A percentile compares a stretch with the other conserved stretches of the same genome.
These are phyloP conservation scores for Phalacrocorax pelagicus DNA, from an alignment of 2,113 vertebrate genomes.

Conservation along the genomic window DNA sequence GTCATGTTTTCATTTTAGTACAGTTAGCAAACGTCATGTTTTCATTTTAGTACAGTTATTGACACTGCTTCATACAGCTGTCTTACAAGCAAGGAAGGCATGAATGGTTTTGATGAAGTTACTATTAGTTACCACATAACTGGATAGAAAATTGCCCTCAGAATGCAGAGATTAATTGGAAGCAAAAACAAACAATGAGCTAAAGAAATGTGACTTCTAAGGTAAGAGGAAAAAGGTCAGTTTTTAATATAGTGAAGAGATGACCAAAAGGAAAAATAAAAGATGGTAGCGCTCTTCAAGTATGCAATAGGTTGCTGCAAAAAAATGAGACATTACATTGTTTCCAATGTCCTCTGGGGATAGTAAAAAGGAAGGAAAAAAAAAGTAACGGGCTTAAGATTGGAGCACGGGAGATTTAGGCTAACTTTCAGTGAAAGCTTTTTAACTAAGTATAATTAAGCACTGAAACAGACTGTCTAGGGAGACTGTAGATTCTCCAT, in stretches of 20 bases:
- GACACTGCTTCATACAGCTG: neutral
- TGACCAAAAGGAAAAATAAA: neutral
- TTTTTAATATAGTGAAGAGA: neutral
- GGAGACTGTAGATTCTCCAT: neutral
- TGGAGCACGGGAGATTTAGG: neutral
- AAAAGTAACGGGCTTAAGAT: neutral
- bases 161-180: neutral
- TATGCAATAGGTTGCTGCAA: neutral
- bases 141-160: neutral
- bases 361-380: neutral
- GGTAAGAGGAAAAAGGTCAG: neutral
- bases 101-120: neutral
- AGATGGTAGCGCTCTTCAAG: neutral
- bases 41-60: neutral
- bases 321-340: neutral
- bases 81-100: neutral
- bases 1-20: neutral
- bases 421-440: conserved; percentile 15
- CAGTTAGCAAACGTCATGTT: neutral
- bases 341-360: neutral
- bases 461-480: neutral
- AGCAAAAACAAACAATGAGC: neutral
- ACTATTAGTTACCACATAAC: neutral
- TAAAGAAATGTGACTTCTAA: neutral
- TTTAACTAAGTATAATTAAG: neutral